Evolutionary conservation across 2,888 invertebrate genomes (phyloP).

Genomic region (Pardosa pseudoannulata): DNA sequence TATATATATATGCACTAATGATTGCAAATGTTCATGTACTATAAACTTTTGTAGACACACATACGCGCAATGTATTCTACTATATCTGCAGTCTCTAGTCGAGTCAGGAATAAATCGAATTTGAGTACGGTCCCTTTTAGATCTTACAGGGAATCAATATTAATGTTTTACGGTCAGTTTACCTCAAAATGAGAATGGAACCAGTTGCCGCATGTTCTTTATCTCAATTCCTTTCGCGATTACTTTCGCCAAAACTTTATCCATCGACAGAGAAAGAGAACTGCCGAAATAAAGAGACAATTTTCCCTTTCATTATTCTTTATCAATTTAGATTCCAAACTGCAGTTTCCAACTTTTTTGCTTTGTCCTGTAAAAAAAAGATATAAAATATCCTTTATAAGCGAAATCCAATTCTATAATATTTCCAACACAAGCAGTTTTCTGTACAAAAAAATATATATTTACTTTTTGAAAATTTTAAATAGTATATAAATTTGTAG

Average conservation of each 20-base stretch:
- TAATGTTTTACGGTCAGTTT: not conserved
- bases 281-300: not conserved
- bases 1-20: too few species aligned
- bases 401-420: too few species aligned
- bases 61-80: too few species aligned
- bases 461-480: too few species aligned
- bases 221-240: not conserved
- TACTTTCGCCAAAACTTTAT: not conserved
- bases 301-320: not conserved
- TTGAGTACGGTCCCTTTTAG: not conserved
- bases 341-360: not conserved
- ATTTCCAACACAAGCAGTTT: too few species aligned
- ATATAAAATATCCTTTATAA: too few species aligned
- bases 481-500: too few species aligned
- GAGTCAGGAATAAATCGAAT: not conserved
- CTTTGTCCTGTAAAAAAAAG: too few species aligned
- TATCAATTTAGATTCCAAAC: not conserved
- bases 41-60: too few species aligned
- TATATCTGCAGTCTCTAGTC: too few species aligned
- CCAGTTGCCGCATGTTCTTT: not conserved
- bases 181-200: not conserved
- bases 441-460: too few species aligned
- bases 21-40: too few species aligned
- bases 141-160: not conserved
- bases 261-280: not conserved